Evolutionary conservation across 1,140 invertebrate genomes (phyloP).

Genomic region (Cotesia typhae): DNA sequence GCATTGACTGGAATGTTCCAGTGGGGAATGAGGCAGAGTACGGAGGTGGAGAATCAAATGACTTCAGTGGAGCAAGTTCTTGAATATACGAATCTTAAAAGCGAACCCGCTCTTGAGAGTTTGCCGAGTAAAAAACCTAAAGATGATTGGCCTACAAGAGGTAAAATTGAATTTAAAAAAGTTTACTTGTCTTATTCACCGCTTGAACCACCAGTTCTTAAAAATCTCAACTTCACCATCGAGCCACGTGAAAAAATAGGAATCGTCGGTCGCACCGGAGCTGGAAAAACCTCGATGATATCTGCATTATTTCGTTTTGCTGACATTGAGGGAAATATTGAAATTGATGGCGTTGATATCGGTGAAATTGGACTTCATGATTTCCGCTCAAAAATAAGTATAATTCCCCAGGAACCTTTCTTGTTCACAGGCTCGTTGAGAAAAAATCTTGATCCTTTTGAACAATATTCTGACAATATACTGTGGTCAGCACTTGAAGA

Average conservation of each 20-base stretch:
- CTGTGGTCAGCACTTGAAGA: conserved; percentile 86
- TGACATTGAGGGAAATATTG: conserved; percentile 65
- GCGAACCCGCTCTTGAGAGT: conserved; percentile 75
- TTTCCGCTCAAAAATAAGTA: conserved; percentile 78
- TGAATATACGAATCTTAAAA: conserved; percentile 75
- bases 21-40: conserved; percentile 86
- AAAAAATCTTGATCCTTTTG: conserved; percentile 89
- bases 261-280: conserved; percentile 82
- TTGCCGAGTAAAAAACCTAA: conserved; percentile 72
- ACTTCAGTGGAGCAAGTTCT: conserved; percentile 85
- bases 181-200: conserved; percentile 73
- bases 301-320: conserved; percentile 74
- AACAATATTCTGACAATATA: conserved; percentile 75
- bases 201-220: conserved; percentile 73
- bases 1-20: conserved; percentile 86
- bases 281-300: conserved; percentile 86
- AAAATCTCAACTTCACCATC: conserved; percentile 76
- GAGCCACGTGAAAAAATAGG: conserved; percentile 79
- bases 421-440: conserved; percentile 85
- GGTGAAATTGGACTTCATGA: conserved; percentile 73
- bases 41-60: conserved; percentile 86
- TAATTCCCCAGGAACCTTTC: conserved; percentile 88
- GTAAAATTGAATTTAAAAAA: conserved; percentile 74
- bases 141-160: conserved; percentile 77
- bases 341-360: conserved; percentile 70